A percentile compares a stretch with the other conserved stretches of the same genome.
phyloP scores from a whole-genome alignment of 2,797 vertebrate species.

The Urosaurus nigricauda region DNA sequence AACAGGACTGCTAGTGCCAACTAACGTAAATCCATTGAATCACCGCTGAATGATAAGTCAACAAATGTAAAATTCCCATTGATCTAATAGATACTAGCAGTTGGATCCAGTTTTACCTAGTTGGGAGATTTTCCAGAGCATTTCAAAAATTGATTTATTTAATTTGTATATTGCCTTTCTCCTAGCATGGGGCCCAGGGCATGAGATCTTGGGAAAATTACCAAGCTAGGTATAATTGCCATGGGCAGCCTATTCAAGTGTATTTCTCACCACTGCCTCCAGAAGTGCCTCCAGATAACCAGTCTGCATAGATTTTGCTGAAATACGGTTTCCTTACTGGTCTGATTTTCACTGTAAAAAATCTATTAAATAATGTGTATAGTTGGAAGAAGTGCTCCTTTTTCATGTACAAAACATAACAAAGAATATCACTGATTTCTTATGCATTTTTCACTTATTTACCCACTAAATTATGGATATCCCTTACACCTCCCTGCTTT shows the following conservation, averaged over 20 bases:
- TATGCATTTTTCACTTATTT: constrained; percentile 28
- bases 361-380: neutral
- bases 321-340: neutral
- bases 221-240: neutral
- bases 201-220: constrained; percentile 11
- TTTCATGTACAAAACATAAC: neutral
- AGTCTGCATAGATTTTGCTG: neutral
- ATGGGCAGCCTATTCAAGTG: neutral
- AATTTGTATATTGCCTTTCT: too few species aligned
- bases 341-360: neutral
- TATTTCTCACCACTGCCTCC: neutral
- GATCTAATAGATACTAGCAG: too few species aligned
- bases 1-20: too few species aligned
- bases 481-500: neutral
- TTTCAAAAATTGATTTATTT: too few species aligned
- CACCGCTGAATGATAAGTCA: too few species aligned
- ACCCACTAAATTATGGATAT: neutral
- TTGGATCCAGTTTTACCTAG: too few species aligned
- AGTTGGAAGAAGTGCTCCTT: neutral
- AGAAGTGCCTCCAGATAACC: neutral
- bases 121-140: too few species aligned
- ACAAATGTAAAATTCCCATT: too few species aligned
- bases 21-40: too few species aligned
- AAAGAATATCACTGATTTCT: neutral
- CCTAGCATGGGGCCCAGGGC: too few species aligned